Percentiles rank a stretch among this genome's conserved stretches.
Conservation (phyloP, 2,888 invertebrate genomes). For the Chloromyia formosa region DNA sequence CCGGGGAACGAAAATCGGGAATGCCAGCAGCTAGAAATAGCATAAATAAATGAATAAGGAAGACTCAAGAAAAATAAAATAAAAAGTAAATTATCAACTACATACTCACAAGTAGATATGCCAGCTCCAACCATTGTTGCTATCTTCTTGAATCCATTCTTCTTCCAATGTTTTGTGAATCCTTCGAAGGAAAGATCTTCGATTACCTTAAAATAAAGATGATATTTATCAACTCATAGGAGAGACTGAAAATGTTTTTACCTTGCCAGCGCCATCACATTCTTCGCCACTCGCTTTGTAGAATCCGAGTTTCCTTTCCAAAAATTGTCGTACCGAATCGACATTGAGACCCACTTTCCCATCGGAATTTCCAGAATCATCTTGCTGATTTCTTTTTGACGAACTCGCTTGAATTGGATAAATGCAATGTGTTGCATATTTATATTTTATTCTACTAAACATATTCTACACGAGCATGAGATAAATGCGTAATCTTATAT, state of each 20-base stretch:
- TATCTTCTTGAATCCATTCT: slow-evolving; percentile 81
- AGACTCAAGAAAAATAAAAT: slow-evolving; percentile 2
- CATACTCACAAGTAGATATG: slow-evolving; percentile 88
- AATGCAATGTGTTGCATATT: too few relatives aligned
- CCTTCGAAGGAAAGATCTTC: slow-evolving; percentile 79
- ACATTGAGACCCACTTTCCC: slow-evolving; percentile 39
- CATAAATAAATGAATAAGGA: slow-evolving; percentile 42
- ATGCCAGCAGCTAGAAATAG: slow-evolving; percentile 86
- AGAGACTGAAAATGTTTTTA: slow-evolving; percentile 11
- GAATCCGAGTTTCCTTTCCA: slow-evolving; percentile 46
- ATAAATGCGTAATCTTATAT: too few relatives aligned
- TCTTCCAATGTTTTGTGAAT: slow-evolving; percentile 80
- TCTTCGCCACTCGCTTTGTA: slow-evolving; percentile 28
- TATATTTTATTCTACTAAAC: too few relatives aligned
- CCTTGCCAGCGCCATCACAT: neutral
- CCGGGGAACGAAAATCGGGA: slow-evolving; percentile 89
- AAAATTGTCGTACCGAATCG: slow-evolving; percentile 42
- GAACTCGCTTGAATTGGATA: slow-evolving; percentile 10
- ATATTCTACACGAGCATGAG: too few relatives aligned
- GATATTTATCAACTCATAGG: neutral
- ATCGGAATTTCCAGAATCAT: neutral
- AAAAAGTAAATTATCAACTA: slow-evolving; percentile 41
- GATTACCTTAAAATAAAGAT: slow-evolving; percentile 67
- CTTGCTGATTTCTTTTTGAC: neutral
- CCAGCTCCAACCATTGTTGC: slow-evolving; percentile 96